Conservation (phyloP, 2,888 invertebrate genomes). For the Globia sparganii region DNA sequence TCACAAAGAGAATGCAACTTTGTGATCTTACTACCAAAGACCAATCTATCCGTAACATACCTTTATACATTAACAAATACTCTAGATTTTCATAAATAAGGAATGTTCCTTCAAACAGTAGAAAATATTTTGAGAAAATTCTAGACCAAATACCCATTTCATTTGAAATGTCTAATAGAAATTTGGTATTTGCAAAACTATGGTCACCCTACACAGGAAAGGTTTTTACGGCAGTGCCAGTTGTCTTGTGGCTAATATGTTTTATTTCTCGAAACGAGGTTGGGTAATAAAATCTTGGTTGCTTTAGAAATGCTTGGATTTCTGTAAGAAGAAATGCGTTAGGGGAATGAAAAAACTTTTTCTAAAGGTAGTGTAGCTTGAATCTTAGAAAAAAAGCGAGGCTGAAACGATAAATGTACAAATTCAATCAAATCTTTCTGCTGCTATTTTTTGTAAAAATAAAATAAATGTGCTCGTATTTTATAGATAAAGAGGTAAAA, state of each 20-base stretch:
- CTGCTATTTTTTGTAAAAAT: background rate
- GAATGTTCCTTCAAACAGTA: slow-evolving; percentile 11
- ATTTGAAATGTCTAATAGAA: slow-evolving; percentile 24
- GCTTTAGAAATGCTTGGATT: slow-evolving; percentile 64
- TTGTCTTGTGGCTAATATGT: slow-evolving; percentile 67
- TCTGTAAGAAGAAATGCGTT: slow-evolving; percentile 45
- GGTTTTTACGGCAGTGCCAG: slow-evolving; percentile 62
- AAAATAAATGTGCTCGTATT: background rate
- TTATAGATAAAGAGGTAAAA: background rate
- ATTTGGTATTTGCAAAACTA: slow-evolving; percentile 22
- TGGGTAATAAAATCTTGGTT: slow-evolving; percentile 66
- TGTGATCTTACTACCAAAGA: background rate
- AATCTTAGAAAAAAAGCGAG: no score
- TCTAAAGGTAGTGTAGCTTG: background rate
- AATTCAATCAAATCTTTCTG: no score
- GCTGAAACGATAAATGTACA: no score
- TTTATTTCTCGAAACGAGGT: slow-evolving; percentile 63
- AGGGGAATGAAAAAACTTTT: slow-evolving; percentile 36
- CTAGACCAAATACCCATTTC: slow-evolving; percentile 14
- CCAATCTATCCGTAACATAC: background rate
- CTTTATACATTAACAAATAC: slow-evolving; percentile 4
- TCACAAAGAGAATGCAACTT: no score
- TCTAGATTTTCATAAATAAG: slow-evolving; percentile 15
- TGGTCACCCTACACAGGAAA: slow-evolving; percentile 57
- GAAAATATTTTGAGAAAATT: slow-evolving; percentile 18